Percentiles rank a stretch among this genome's conserved stretches.
phyloP scores from a whole-genome alignment of 2,888 invertebrate genomes.

The Actias luna region DNA sequence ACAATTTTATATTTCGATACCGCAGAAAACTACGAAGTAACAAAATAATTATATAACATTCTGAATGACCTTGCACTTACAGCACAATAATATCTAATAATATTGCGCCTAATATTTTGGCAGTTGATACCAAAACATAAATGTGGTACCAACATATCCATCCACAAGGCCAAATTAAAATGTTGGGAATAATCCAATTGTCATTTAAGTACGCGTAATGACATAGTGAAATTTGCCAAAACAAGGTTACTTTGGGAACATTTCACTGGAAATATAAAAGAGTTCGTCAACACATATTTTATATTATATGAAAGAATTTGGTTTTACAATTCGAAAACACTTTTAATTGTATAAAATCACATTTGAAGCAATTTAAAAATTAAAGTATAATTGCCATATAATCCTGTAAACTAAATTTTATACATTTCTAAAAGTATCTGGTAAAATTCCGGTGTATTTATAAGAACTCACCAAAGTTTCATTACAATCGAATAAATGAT shows the following conservation, averaged over 20 bases:
- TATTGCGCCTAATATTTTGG: slow-evolving; percentile 41
- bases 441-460: too few relatives aligned
- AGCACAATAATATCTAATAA: slow-evolving; percentile 25
- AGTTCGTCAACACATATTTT: background rate
- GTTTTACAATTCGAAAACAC: too few relatives aligned
- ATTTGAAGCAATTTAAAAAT: too few relatives aligned
- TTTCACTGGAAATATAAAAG: background rate
- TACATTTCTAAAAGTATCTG: too few relatives aligned
- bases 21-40: background rate
- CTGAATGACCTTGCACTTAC: slow-evolving; percentile 27
- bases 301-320: too few relatives aligned
- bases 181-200: slow-evolving; percentile 64
- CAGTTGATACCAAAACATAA: slow-evolving; percentile 38
- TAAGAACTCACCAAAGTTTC: too few relatives aligned
- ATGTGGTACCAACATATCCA: slow-evolving; percentile 27
- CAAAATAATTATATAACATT: slow-evolving; percentile 1
- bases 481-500: too few relatives aligned
- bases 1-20: background rate
- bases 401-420: too few relatives aligned
- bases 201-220: slow-evolving; percentile 41
- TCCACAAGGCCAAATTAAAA: slow-evolving; percentile 48
- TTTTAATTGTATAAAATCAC: too few relatives aligned
- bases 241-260: slow-evolving; percentile 10
- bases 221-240: slow-evolving; percentile 28
- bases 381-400: too few relatives aligned